phyloP scores from a whole-genome alignment of 2,888 invertebrate genomes.

The Machimus atricapillus region DNA sequence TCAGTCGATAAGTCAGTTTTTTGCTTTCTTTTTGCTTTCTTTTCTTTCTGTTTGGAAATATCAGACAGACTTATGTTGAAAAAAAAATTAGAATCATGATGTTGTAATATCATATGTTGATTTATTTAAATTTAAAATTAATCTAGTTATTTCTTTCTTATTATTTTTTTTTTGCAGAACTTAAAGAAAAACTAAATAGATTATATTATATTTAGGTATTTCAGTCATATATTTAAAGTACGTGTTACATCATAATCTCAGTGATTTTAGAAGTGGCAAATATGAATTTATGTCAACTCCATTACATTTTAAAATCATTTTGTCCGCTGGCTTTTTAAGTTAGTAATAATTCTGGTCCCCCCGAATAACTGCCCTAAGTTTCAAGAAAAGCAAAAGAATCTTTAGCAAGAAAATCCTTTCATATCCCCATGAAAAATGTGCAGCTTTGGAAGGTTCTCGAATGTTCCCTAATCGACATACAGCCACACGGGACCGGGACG shows the following conservation, averaged over 20 bases:
- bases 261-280: not conserved
- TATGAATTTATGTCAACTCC: not conserved
- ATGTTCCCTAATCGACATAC: not conserved
- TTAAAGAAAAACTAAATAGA: no score
- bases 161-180: no score
- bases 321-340: not conserved
- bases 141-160: no score
- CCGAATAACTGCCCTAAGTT: not conserved
- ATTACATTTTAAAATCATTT: not conserved
- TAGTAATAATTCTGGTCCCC: not conserved
- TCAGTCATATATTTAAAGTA: not conserved
- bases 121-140: no score
- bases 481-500: not conserved
- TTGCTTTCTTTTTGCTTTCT: no score
- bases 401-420: conserved; percentile 1
- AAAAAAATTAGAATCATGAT: no score
- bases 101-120: no score
- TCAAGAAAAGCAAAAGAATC: not conserved
- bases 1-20: no score
- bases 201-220: no score
- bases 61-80: no score
- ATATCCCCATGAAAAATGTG: not conserved
- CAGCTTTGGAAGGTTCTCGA: not conserved
- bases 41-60: no score
- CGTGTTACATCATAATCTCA: not conserved